Percentiles rank a stretch among this genome's conserved stretches.
Evolutionary conservation across 2,113 vertebrate species (phyloP).

Genomic region (Tyrannus savana): DNA sequence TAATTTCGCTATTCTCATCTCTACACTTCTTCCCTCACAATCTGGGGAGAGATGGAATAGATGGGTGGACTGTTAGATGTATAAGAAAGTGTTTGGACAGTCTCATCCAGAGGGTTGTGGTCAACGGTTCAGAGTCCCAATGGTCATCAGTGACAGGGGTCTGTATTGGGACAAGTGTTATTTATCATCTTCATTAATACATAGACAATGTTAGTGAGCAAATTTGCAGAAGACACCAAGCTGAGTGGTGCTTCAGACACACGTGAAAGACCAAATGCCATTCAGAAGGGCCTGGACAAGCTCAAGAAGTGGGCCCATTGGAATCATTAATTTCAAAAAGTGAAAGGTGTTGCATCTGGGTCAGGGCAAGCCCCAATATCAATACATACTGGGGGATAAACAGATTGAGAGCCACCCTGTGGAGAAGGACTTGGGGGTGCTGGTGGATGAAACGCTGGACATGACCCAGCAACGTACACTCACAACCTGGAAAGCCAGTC

Average conservation of each 20-base stretch:
- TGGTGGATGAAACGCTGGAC: not conserved
- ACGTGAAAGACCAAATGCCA: not conserved
- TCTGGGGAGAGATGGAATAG: not conserved
- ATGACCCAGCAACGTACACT: rapidly evolving
- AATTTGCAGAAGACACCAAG: not conserved
- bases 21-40: not conserved
- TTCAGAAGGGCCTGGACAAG: not conserved
- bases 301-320: not conserved
- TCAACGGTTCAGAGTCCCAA: too few species aligned
- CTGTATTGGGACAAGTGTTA: too few species aligned
- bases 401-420: not conserved
- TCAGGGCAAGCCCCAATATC: not conserved
- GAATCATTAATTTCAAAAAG: not conserved
- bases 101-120: not conserved
- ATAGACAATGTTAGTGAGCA: not conserved
- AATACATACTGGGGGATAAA: not conserved
- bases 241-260: not conserved
- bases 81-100: not conserved
- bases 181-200: not conserved
- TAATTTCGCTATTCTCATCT: not conserved
- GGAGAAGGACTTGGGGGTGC: not conserved
- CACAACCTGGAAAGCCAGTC: rapidly evolving
- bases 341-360: not conserved
- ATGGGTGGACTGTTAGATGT: not conserved
- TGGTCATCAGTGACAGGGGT: not conserved